Conservation (phyloP, 2,888 invertebrate genomes). For the Drosophila seclusa region DNA sequence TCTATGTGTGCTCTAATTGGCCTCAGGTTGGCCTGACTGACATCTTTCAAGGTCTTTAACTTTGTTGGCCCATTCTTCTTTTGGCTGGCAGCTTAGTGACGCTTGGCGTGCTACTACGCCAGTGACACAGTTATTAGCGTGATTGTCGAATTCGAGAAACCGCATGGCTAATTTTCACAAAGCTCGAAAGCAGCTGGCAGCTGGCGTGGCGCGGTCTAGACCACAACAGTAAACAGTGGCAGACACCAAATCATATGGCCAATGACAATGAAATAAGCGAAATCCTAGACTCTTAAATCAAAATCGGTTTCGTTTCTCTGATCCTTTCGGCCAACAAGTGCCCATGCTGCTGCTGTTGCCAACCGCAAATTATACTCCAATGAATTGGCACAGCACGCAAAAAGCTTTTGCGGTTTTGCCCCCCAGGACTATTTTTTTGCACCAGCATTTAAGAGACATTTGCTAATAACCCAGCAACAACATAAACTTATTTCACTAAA, state of each 20-base stretch:
- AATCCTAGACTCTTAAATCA: conserved; percentile 67
- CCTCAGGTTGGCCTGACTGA: conserved; percentile 44
- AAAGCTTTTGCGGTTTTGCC: conserved; percentile 65
- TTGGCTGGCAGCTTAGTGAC: conserved; percentile 64
- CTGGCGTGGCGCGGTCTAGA: conserved; percentile 29
- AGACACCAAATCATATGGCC: conserved; percentile 61
- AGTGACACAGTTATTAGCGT: conserved; percentile 79
- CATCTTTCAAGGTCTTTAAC: conserved; percentile 69
- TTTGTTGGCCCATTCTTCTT: conserved; percentile 51
- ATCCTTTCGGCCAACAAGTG: conserved; percentile 68
- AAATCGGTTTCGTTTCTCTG: conserved; percentile 53
- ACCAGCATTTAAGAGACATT: conserved; percentile 21
- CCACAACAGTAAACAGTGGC: conserved; percentile 72
- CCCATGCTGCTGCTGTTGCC: conserved; percentile 28
- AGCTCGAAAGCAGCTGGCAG: conserved; percentile 56
- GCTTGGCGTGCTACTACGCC: conserved; percentile 64
- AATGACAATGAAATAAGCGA: conserved; percentile 59
- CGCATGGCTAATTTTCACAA: conserved; percentile 50
- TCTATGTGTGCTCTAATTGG: conserved; percentile 73
- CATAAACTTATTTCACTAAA: conserved; percentile 34
- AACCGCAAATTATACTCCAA: conserved; percentile 76
- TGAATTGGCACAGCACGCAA: conserved; percentile 67
- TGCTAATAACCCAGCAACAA: conserved; percentile 38
- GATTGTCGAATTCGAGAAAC: conserved; percentile 67
- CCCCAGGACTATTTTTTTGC: conserved; percentile 28